Evolutionary conservation across 2,797 vertebrate genomes (phyloP).

Genomic region (Sebastes baramenuke): DNA sequence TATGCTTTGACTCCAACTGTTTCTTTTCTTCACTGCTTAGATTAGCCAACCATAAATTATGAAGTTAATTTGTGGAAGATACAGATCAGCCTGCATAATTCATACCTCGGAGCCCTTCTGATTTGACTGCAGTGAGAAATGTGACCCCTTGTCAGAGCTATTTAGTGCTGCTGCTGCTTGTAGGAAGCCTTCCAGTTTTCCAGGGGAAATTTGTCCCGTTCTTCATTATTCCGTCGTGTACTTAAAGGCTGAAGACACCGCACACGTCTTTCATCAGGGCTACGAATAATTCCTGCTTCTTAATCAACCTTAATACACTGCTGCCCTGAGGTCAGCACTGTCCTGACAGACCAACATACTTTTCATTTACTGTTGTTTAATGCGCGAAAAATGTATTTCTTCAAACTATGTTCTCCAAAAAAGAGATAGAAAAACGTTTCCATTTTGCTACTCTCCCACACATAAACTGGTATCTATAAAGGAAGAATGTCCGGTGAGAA

Average conservation of each 20-base stretch:
- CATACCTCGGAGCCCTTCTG: slow-evolving; percentile 29
- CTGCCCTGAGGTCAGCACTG: slow-evolving; percentile 17
- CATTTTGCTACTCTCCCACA: background rate
- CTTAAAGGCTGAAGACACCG: background rate
- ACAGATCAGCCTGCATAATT: slow-evolving; percentile 48
- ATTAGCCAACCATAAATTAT: slow-evolving; percentile 58
- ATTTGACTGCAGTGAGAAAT: slow-evolving; percentile 63
- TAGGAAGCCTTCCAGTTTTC: slow-evolving; percentile 65
- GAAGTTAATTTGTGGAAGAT: slow-evolving; percentile 40
- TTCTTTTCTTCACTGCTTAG: slow-evolving; percentile 22
- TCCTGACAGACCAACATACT: background rate
- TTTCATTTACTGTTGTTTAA: background rate
- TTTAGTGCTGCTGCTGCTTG: slow-evolving; percentile 52
- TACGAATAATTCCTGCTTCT: slow-evolving; percentile 50
- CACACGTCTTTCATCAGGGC: slow-evolving; percentile 39
- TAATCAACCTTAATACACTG: slow-evolving; percentile 47
- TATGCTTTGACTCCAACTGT: slow-evolving; percentile 30
- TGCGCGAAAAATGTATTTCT: background rate
- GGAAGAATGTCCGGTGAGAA: background rate
- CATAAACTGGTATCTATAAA: background rate
- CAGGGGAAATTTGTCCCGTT: slow-evolving; percentile 51
- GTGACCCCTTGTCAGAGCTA: slow-evolving; percentile 62
- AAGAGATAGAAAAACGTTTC: background rate
- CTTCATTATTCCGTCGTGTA: slow-evolving; percentile 37
- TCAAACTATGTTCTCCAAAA: no score